phyloP scores from a whole-genome alignment of 1,140 invertebrate genomes.

The Cryptotermes secundus region DNA sequence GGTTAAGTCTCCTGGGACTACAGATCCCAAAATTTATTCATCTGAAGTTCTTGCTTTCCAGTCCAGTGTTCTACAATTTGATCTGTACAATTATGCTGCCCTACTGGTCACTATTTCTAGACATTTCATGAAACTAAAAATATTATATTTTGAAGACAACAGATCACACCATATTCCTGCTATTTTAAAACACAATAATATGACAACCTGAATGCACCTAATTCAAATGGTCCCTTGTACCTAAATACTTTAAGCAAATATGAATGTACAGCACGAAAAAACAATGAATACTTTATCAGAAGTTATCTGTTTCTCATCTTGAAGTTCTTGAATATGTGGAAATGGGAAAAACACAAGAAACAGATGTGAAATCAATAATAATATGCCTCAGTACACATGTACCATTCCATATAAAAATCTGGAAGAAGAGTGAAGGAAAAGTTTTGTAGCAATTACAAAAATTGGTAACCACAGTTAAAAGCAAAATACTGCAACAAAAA shows the following conservation, averaged over 20 bases:
- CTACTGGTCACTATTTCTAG: too few relatives aligned
- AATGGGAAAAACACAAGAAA: neutral
- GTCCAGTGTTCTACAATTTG: too few relatives aligned
- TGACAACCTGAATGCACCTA: neutral
- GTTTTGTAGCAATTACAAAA: neutral
- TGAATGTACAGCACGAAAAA: neutral
- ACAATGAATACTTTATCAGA: neutral
- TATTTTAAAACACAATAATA: neutral
- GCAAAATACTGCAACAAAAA: too few relatives aligned
- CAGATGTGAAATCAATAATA: neutral
- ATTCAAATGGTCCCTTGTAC: neutral
- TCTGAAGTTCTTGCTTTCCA: too few relatives aligned
- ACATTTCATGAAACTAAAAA: too few relatives aligned
- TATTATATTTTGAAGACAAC: too few relatives aligned
- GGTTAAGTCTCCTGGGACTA: too few relatives aligned
- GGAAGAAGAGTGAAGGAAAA: neutral
- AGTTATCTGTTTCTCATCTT: neutral
- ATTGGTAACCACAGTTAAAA: neutral
- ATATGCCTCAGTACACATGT: neutral
- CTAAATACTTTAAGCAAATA: neutral
- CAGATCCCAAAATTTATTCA: too few relatives aligned
- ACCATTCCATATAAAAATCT: slow-evolving; percentile 1
- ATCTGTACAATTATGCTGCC: too few relatives aligned
- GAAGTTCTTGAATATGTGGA: neutral
- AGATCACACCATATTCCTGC: too few relatives aligned